Conservation (phyloP, 2,113 vertebrate species). For the Dinomys branickii region DNA sequence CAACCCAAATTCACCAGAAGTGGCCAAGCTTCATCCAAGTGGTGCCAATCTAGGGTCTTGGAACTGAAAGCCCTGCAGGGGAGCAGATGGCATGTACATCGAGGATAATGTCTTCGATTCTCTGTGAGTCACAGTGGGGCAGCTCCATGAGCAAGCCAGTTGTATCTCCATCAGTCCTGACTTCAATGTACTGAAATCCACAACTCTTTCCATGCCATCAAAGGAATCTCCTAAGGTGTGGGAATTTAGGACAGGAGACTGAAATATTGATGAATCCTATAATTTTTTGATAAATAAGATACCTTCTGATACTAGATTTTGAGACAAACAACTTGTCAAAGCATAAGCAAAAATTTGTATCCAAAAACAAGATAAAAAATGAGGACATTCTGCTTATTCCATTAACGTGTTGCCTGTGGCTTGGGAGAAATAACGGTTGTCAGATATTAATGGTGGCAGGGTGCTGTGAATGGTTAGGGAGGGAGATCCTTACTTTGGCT, state of each 20-base stretch:
- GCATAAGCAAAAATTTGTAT: constrained; percentile 27
- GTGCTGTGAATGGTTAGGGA: background rate
- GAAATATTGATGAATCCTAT: constrained; percentile 57
- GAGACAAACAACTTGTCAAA: constrained; percentile 49
- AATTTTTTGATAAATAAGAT: constrained; percentile 65
- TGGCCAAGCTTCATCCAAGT: background rate
- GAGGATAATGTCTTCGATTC: background rate
- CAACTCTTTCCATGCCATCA: constrained; percentile 17
- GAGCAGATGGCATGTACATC: background rate
- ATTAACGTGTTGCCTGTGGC: background rate
- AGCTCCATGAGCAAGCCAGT: background rate
- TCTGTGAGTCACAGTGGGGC: background rate
- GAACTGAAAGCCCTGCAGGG: background rate
- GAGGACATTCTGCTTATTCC: background rate
- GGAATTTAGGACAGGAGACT: constrained; percentile 39
- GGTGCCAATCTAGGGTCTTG: background rate
- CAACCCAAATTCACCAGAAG: background rate
- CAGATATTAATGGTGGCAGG: background rate
- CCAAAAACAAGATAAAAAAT: constrained; percentile 2
- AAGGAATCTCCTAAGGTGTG: background rate
- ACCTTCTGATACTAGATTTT: constrained; percentile 53
- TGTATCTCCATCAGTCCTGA: background rate
- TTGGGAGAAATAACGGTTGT: background rate
- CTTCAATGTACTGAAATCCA: constrained; percentile 44
- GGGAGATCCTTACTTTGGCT: background rate